phyloP scores from a whole-genome alignment of 2,797 vertebrate species.

The Selene dorsalis region DNA sequence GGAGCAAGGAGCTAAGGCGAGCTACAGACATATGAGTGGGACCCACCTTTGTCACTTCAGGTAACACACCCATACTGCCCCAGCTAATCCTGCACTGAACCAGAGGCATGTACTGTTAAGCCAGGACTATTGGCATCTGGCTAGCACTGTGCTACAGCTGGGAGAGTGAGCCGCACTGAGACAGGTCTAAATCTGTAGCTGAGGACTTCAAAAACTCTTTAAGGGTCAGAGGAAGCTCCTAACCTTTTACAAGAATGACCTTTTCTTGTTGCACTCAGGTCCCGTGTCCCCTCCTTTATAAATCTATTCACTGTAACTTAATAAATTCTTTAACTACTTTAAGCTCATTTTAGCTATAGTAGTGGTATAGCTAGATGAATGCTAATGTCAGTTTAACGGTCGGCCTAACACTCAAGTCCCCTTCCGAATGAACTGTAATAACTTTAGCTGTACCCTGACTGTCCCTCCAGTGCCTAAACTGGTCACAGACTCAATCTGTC shows the following conservation, averaged over 20 bases:
- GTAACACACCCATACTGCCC: constrained; percentile 98
- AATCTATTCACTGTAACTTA: neutral
- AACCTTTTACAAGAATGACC: neutral
- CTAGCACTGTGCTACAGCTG: constrained; percentile 39
- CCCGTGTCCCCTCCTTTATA: neutral
- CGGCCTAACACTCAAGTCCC: neutral
- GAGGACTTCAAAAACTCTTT: constrained; percentile 9
- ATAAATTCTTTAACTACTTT: neutral
- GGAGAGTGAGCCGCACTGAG: constrained; percentile 34
- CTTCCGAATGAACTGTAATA: no score
- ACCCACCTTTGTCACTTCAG: constrained; percentile 96
- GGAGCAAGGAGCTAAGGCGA: constrained; percentile 86
- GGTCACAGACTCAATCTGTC: neutral
- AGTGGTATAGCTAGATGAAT: neutral
- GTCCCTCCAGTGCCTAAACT: neutral
- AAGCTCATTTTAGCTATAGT: neutral
- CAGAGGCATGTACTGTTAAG: constrained; percentile 92
- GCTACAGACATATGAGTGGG: constrained; percentile 97
- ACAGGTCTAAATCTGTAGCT: neutral
- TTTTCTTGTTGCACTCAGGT: neutral
- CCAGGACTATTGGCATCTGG: constrained; percentile 89
- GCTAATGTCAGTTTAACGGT: neutral
- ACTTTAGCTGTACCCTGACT: no score
- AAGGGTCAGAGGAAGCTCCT: neutral
- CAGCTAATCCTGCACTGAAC: constrained; percentile 81